Base-by-base conservation (phyloP, 2,797 vertebrate species). In the Tangara arthus region DNA sequence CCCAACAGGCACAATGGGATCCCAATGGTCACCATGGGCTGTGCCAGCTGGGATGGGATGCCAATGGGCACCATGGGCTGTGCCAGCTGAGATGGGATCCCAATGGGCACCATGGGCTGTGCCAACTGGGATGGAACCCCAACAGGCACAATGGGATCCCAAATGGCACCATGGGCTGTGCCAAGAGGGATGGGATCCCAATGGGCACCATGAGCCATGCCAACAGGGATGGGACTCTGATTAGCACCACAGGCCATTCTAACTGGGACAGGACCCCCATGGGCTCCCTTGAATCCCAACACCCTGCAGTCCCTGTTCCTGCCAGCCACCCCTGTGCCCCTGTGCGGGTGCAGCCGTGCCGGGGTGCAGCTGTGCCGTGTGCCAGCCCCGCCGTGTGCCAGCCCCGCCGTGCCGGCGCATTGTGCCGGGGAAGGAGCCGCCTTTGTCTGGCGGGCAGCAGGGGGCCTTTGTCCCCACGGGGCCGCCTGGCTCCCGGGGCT, bases 391-490 rank as follows among this genome's bases (percentile, higher is more conserved):
- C 41, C 41, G 41, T 5, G 53, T 34, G 53, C 30, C 52, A 53
- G 53, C 53, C 53, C 24, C 17, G 24, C 57, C 26, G 66, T 11
- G 37, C 57, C 26, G 55, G 2, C 0, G 13, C 81, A 17, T 89
- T 89, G 89, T 84, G 57, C 52, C 0, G 17, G 60, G 93, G 93
- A 89, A 76, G 95, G 82, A 93, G 91, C 86, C 49, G 63, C 92
- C 64, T 89, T 96, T 97, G 95, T 95, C 56, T 23, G 28, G 49
- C 1, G 9, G 83, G 70, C 76, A 6, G 84, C 49, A 9, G 95
- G 94, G 93, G 35, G 88, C 32, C 87, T 94, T 95, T 96, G 90
- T 96, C 95, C 85, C 93, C n/a, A 4, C 5, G 30, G 96, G 90
- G 68, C 68, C 78, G 82, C 89, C 70, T 27, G 92, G 83, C 91